Conservation (phyloP, 2,888 invertebrate species). For the Cryptocheilus praepositus region DNA sequence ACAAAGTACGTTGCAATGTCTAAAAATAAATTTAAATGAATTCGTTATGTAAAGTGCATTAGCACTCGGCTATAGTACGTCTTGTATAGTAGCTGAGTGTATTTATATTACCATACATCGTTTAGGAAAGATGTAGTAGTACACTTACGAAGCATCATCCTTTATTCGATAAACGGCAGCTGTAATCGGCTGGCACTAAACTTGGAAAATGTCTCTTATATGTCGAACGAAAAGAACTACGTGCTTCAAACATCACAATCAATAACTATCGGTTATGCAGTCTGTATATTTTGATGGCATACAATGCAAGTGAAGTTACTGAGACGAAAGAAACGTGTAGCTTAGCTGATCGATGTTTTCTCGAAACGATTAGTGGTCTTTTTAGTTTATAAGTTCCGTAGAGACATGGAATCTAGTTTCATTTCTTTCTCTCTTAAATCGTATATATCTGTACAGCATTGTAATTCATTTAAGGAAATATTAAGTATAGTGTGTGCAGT, state of each 20-base stretch:
- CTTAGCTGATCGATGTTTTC: no score
- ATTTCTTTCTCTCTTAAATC: no score
- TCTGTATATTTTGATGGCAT: no score
- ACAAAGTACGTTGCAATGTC: constrained; percentile 28
- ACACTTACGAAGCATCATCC: constrained; percentile 30
- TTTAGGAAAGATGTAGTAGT: constrained; percentile 22
- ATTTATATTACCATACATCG: constrained; percentile 42
- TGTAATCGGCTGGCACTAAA: constrained; percentile 27
- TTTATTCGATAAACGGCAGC: constrained; percentile 27
- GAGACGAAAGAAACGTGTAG: no score
- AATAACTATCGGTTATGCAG: no score
- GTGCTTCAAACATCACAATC: constrained; percentile 1
- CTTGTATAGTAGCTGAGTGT: constrained; percentile 37
- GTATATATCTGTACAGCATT: no score
- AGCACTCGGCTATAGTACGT: constrained; percentile 32
- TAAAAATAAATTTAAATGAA: constrained; percentile 52
- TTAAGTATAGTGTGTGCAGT: no score
- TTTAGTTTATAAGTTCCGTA: no score
- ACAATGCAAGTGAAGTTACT: no score
- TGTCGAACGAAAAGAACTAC: not conserved
- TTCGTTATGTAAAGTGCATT: constrained; percentile 40
- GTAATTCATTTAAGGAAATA: no score
- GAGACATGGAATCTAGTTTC: no score
- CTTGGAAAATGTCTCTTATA: constrained; percentile 3
- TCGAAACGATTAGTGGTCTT: no score